Evolutionary conservation across 2,797 vertebrate genomes (phyloP), one percentile per base, ranked within the genome.

Genomic region (Catamblyrhynchus diadema): DNA sequence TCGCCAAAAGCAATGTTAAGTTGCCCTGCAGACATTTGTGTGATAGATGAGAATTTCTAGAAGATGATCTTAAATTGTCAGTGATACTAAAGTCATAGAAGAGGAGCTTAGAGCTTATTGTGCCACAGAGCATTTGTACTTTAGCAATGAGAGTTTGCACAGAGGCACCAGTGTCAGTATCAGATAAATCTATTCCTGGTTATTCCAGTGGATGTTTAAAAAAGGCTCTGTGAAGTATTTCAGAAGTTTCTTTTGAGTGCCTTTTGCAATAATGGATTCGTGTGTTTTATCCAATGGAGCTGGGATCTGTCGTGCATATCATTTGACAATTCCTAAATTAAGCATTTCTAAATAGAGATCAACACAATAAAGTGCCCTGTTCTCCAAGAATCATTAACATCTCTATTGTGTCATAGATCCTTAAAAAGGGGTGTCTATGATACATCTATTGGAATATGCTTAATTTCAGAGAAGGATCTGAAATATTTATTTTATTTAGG

Each of bases 11-110:
- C 95, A 88, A 70, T 74, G 48, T 61, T 21, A 72, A 91, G 74
- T 75, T 87, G 88, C 93, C 92, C 80, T 87, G 82, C 74, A 96
- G 87, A 93, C 79, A 70, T 82, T 96, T 95, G 79, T 87, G 85
- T 82, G 95, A 81, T 82, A 86, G 81, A 67, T 94, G 94, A 94
- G 78, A 96, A 86, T 93, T 41, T 25, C 80, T 83, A 85, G 70
- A 84, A 88, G 54, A 25, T 8, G 45, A 88, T 87, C 90, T 92
- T 89, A 88, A 88, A 95, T 92, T 74, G 82, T 81, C 88, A 92
- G 56, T 57, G 44, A 60, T 72, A 51, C 45, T 70, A 33, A 94
- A 91, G 62, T 39, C 73, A 61, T 3, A 75, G 86, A 93, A 73
- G 51, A 42, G 44, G 53, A 77, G 37, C 25, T 90, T n/a, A 54